These are phyloP conservation scores for Scaptomyza reducta DNA, from an alignment of 2,888 invertebrate species.

Conservation along the genomic window DNA sequence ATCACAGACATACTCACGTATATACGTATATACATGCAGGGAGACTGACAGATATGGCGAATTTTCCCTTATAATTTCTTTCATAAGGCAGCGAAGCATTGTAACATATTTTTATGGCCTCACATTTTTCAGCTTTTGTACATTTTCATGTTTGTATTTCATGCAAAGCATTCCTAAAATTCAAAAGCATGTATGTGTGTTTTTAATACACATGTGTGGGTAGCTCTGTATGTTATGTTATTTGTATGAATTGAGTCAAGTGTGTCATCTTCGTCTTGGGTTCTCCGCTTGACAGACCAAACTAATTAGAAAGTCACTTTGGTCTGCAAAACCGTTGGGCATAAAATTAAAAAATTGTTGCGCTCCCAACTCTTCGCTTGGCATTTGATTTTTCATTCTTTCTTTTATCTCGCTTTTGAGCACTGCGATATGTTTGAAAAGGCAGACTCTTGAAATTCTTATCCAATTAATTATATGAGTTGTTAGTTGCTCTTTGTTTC, in stretches of 20 bases:
- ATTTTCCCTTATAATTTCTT: slow-evolving; percentile 71
- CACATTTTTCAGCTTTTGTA: slow-evolving; percentile 63
- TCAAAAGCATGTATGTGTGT: slow-evolving; percentile 75
- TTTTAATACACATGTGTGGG: slow-evolving; percentile 52
- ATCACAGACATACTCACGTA: slow-evolving; percentile 23
- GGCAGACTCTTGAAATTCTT: slow-evolving; percentile 25
- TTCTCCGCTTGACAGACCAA: slow-evolving; percentile 67
- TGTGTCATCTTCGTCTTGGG: slow-evolving; percentile 57
- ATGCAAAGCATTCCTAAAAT: slow-evolving; percentile 65
- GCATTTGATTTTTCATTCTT: slow-evolving; percentile 24
- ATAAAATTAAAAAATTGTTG: slow-evolving; percentile 75
- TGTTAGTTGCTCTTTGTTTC: slow-evolving; percentile 27
- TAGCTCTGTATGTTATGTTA: slow-evolving; percentile 22
- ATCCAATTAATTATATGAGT: slow-evolving; percentile 48
- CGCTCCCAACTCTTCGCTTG: slow-evolving; percentile 34
- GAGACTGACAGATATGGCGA: slow-evolving; percentile 31
- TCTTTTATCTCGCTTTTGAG: neutral
- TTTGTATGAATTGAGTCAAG: slow-evolving; percentile 72
- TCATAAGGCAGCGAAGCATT: slow-evolving; percentile 71
- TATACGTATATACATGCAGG: slow-evolving; percentile 2
- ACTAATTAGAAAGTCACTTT: slow-evolving; percentile 79
- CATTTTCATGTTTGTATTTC: slow-evolving; percentile 45
- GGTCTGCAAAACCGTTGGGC: slow-evolving; percentile 66
- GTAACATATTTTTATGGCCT: slow-evolving; percentile 78
- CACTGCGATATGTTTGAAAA: neutral